Percentiles rank a stretch among this genome's conserved stretches.
Conservation (phyloP, 2,113 vertebrate species). For the Opisthocomus hoazin region DNA sequence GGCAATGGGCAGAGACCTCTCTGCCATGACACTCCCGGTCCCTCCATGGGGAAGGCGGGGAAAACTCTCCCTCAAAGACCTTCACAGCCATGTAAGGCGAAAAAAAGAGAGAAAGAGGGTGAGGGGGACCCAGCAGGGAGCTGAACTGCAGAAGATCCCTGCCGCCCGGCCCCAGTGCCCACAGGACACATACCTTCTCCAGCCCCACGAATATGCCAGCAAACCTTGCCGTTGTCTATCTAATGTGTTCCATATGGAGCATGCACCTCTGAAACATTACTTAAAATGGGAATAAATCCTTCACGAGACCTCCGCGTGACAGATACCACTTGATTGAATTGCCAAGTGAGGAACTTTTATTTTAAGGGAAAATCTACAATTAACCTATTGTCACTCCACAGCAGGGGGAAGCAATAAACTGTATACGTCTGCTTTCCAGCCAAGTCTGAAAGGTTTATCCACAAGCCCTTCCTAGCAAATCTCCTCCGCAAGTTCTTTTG, state of each 20-base stretch:
- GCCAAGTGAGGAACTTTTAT: conserved; percentile 38
- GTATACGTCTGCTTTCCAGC: conserved; percentile 50
- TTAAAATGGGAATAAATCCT: conserved; percentile 75
- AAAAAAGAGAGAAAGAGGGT: not conserved
- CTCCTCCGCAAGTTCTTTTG: conserved; percentile 16
- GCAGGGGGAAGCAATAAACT: conserved; percentile 38
- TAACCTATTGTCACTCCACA: conserved; percentile 42
- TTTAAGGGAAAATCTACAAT: conserved; percentile 41
- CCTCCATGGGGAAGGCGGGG: not conserved
- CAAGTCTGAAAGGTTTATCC: not conserved
- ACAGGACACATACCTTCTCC: not conserved
- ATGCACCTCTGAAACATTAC: conserved; percentile 56
- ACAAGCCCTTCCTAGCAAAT: not conserved
- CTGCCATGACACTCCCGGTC: not conserved
- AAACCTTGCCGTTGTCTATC: not conserved
- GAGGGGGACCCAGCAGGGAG: not conserved
- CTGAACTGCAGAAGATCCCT: not conserved
- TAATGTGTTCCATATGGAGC: conserved; percentile 39
- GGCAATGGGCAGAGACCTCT: not conserved
- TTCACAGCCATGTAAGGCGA: not conserved
- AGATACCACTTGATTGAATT: conserved; percentile 33
- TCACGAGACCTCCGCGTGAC: not conserved
- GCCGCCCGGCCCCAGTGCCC: not conserved
- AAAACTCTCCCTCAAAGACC: not conserved
- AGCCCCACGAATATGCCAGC: not conserved